A percentile compares a stretch with the other conserved stretches of the same genome.
These are phyloP conservation scores for Streptopelia turtur DNA, from an alignment of 2,797 vertebrate species.

Conservation along the genomic window DNA sequence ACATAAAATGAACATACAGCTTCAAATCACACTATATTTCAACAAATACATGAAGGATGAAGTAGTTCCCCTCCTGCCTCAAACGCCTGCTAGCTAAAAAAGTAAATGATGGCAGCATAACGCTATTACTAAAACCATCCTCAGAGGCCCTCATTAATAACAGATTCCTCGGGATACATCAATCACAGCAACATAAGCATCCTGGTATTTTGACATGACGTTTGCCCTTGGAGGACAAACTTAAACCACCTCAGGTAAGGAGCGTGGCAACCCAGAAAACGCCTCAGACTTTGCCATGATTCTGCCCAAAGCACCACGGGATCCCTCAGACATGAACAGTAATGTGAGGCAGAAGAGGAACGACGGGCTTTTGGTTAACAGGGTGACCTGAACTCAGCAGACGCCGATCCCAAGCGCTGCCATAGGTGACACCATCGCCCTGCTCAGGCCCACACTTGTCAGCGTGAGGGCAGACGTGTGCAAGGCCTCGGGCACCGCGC, in stretches of 20 bases:
- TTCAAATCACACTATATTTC: background rate
- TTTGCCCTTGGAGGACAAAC: background rate
- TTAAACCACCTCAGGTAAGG: background rate
- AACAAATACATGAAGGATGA: conserved; percentile 1
- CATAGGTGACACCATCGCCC: fast-evolving
- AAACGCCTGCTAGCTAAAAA: conserved; percentile 17
- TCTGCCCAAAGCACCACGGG: fast-evolving
- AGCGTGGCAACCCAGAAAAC: background rate
- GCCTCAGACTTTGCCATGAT: background rate
- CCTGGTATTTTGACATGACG: background rate
- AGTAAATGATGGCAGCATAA: conserved; percentile 41
- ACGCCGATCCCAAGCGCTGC: fast-evolving
- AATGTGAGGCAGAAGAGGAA: fast-evolving
- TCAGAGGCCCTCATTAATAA: background rate
- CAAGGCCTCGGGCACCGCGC: fast-evolving
- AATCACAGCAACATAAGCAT: background rate
- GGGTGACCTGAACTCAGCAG: background rate
- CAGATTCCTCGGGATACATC: conserved; percentile 7
- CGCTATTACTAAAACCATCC: conserved; percentile 9
- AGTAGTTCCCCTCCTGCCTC: conserved; percentile 16
- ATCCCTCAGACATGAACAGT: background rate
- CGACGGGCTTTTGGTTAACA: fast-evolving
- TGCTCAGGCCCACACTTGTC: background rate
- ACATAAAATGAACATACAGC: background rate
- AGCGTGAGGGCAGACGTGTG: background rate